Conservation (phyloP, 2,888 invertebrate species). For the Drosophila prolongata region DNA sequence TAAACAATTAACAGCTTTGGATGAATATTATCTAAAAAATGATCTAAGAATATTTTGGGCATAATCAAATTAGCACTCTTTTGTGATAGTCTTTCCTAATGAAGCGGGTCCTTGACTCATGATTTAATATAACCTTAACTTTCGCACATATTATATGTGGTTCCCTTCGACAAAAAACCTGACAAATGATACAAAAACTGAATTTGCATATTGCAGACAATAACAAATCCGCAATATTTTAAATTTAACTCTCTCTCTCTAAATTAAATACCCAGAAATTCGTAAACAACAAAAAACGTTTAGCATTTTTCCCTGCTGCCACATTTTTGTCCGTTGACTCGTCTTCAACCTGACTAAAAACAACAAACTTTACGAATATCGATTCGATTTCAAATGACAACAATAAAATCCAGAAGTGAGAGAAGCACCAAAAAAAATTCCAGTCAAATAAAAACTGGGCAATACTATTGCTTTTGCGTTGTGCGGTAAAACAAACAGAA, state of each 20-base stretch:
- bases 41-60: slow-evolving; percentile 19
- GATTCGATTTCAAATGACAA: slow-evolving; percentile 31
- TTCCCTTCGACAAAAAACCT: slow-evolving; percentile 4
- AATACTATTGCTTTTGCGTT: slow-evolving; percentile 34
- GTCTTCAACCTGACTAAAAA: slow-evolving; percentile 26
- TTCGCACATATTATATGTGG: slow-evolving; percentile 8
- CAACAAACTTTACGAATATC: slow-evolving; percentile 39
- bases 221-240: slow-evolving; percentile 12
- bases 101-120: slow-evolving; percentile 40
- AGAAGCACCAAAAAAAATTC: slow-evolving; percentile 3
- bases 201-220: slow-evolving; percentile 25
- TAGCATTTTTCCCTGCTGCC: slow-evolving; percentile 15
- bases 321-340: slow-evolving; percentile 45
- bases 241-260: slow-evolving; percentile 21
- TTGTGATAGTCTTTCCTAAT: slow-evolving; percentile 22
- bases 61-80: slow-evolving; percentile 36
- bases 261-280: slow-evolving; percentile 10
- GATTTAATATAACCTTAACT: slow-evolving; percentile 7
- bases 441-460: slow-evolving; percentile 31
- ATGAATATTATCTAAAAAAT: slow-evolving; percentile 24
- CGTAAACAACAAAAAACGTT: slow-evolving; percentile 18
- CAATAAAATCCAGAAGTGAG: slow-evolving; percentile 7
- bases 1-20: slow-evolving; percentile 27
- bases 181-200: slow-evolving; percentile 13
- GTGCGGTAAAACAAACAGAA: slow-evolving; percentile 25